Evolutionary conservation across 2,888 invertebrate species (phyloP), one percentile per base, ranked within the genome.

Genomic region (Ormia ochracea): DNA sequence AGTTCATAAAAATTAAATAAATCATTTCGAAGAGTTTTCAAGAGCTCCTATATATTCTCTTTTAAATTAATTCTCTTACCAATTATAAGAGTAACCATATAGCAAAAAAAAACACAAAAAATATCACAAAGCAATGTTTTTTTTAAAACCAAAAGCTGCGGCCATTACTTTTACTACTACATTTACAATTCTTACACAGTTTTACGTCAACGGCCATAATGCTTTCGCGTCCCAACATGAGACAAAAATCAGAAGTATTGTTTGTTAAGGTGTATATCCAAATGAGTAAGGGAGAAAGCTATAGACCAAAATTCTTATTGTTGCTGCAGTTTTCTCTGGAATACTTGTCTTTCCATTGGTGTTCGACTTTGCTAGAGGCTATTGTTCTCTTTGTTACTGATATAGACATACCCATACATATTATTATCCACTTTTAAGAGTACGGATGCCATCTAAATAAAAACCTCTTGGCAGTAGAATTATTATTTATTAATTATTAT

Each of bases 81-180:
- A 14, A 14, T 68, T 72, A 33, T 23, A 43, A 36, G 17, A 33
- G 33, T 61, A 54, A 17, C 48, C 48, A 65, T 19, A 41, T 19
- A 68, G 48, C 43, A 38, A 43, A 14, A 14, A 58, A 7, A 31
- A 26, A 21, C 23, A 54, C 17, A 21, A 19, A 4, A 36, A 28
- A 59, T 21, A 19, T 48, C 12, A 33, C 6, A 2, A 33, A 28
- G 52, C 50, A 45, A 72, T 4, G 1, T 23, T 3, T 36, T 33
- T 38, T n/a, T 3, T n/a, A 68, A 54, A 81, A 78, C 81, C 74
- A 81, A 61, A 82, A 80, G 81, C 81, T 82, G 82, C 83, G 79
- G 83, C 83, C 83, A 83, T 83, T 83, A 81, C 75, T 66, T 65
- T 69, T 65, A 75, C 81, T 52, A 81, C 69, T 76, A 66, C 81